Percentiles rank a stretch among this genome's conserved stretches.
phyloP scores from a whole-genome alignment of 2,888 invertebrate species.

The Stratiomys singularior region DNA sequence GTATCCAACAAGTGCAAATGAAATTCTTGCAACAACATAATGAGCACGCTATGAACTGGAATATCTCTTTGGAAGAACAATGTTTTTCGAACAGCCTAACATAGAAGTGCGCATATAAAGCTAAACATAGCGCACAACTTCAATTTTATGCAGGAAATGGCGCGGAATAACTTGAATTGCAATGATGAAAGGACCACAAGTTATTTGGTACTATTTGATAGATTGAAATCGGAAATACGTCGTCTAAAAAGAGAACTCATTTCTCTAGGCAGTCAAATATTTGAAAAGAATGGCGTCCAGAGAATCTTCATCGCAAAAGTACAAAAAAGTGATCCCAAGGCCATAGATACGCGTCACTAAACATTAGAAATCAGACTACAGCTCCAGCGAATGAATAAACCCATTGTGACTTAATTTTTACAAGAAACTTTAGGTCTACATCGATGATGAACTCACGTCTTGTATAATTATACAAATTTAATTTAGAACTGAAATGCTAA shows the following conservation, averaged over 20 bases:
- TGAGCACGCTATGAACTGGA: neutral
- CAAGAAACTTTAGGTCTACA: no score
- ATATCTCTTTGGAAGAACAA: neutral
- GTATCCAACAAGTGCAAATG: neutral
- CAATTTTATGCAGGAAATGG: neutral
- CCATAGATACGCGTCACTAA: no score
- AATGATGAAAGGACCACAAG: neutral
- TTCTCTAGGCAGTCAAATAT: neutral
- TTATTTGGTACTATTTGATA: neutral
- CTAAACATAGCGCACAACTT: neutral
- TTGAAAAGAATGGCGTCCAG: neutral
- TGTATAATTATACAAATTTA: no score
- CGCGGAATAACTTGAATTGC: neutral
- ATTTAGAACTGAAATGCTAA: no score
- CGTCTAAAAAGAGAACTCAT: conserved; percentile 28
- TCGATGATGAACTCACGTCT: no score
- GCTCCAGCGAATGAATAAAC: no score
- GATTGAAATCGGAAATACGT: conserved; percentile 13
- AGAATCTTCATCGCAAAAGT: neutral
- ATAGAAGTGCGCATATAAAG: neutral
- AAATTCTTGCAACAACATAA: neutral
- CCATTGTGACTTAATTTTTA: no score
- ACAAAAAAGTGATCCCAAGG: no score
- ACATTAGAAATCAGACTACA: no score
- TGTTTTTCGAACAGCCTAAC: neutral